A percentile compares a stretch with the other conserved stretches of the same genome.
These are phyloP conservation scores for Pachliopta kotzebuea DNA, from an alignment of 2,888 invertebrate species.

Conservation along the genomic window DNA sequence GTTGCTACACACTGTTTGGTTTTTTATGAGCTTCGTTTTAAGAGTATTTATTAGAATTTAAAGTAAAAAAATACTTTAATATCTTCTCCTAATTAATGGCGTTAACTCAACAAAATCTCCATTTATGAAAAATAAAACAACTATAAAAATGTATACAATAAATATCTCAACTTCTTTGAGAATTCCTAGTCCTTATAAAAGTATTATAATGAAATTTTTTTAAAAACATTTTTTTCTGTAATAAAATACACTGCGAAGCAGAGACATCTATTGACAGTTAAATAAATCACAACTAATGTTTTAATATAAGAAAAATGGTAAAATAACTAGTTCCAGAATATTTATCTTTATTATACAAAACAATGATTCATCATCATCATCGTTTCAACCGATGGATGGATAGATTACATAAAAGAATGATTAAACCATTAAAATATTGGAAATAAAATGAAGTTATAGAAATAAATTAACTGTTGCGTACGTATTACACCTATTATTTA, in stretches of 20 bases:
- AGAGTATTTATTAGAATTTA: slow-evolving; percentile 37
- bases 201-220: not conserved
- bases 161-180: too few relatives aligned
- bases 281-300: not conserved
- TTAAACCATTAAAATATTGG: too few relatives aligned
- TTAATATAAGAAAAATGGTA: not conserved
- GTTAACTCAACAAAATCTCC: too few relatives aligned
- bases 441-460: too few relatives aligned
- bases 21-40: slow-evolving; percentile 40
- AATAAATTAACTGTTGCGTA: too few relatives aligned
- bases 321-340: not conserved
- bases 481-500: too few relatives aligned
- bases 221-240: not conserved
- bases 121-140: too few relatives aligned
- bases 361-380: not conserved
- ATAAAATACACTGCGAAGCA: not conserved
- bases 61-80: slow-evolving; percentile 7
- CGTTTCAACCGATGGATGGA: too few relatives aligned
- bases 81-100: not conserved
- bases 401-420: too few relatives aligned
- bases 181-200: not conserved
- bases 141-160: too few relatives aligned
- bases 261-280: not conserved
- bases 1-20: slow-evolving; percentile 53
- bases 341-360: not conserved